phyloP scores from a whole-genome alignment of 2,888 invertebrate species.

The Lepidocyrtinus sp. region DNA sequence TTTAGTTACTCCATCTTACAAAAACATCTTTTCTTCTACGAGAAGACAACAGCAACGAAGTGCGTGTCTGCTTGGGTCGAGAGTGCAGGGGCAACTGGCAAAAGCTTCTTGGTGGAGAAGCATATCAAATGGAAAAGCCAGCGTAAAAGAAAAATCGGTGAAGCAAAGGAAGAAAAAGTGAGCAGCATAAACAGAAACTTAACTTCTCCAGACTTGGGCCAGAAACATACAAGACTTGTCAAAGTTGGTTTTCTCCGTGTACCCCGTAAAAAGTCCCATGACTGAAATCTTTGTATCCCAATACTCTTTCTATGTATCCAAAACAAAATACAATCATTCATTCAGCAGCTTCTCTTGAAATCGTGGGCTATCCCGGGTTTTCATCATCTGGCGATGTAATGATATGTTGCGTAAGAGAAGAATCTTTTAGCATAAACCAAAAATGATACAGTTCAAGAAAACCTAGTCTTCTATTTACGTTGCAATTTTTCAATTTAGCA shows the following conservation, averaged over 20 bases:
- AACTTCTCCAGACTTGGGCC: background rate
- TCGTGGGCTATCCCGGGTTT: background rate
- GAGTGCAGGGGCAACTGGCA: conserved; percentile 57
- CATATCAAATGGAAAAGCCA: conserved; percentile 42
- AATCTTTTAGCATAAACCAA: no score
- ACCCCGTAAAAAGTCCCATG: background rate
- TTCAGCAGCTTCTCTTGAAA: background rate
- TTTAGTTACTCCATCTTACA: conserved; percentile 66
- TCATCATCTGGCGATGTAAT: background rate
- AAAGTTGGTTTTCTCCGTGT: background rate
- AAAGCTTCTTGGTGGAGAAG: conserved; percentile 30
- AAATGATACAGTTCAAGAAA: no score
- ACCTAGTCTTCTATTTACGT: no score
- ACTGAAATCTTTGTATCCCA: background rate
- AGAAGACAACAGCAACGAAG: conserved; percentile 24
- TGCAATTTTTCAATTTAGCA: no score
- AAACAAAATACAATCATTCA: background rate
- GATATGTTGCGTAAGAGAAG: no score
- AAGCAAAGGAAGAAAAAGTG: conserved; percentile 8
- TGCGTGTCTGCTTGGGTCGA: conserved; percentile 38
- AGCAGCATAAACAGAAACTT: background rate
- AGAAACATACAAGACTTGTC: background rate
- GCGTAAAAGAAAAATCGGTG: conserved; percentile 18
- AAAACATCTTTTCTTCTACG: background rate
- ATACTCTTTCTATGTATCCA: background rate